Percentiles rank a stretch among this genome's conserved stretches.
Evolutionary conservation across 2,797 vertebrate genomes (phyloP).

Genomic region (Ambastaia sidthimunki): DNA sequence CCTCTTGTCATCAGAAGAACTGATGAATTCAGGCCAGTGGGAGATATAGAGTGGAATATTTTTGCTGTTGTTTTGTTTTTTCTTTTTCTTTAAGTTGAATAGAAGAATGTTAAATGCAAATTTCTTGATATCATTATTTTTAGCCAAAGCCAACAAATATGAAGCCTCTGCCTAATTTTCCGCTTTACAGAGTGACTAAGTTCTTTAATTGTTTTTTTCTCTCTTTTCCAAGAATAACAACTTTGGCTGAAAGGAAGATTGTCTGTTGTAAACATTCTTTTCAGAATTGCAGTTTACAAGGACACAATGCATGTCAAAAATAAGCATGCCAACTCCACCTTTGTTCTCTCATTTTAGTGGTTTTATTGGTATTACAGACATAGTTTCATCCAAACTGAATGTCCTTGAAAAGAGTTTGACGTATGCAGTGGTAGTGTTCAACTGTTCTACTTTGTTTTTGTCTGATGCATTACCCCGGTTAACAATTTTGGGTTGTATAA

Average conservation of each 20-base stretch:
- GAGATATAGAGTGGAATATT: slow-evolving; percentile 24
- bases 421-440: neutral
- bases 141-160: neutral
- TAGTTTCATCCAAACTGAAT: neutral
- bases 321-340: neutral
- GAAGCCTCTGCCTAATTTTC: too few species aligned
- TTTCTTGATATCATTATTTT: neutral
- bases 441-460: neutral
- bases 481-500: too few species aligned
- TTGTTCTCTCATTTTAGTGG: neutral
- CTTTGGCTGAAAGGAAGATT: neutral
- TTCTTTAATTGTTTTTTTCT: neutral
- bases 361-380: neutral
- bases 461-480: neutral
- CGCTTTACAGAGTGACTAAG: neutral
- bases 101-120: neutral
- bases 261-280: neutral
- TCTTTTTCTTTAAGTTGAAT: neutral
- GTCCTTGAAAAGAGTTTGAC: neutral
- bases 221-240: neutral
- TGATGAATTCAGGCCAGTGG: slow-evolving; percentile 46
- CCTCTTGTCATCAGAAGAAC: slow-evolving; percentile 33
- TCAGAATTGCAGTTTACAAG: neutral
- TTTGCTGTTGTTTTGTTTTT: neutral
- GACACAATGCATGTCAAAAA: slow-evolving; percentile 18